Base-by-base conservation (phyloP, 2,797 vertebrate species). In the Glossophaga mutica region DNA sequence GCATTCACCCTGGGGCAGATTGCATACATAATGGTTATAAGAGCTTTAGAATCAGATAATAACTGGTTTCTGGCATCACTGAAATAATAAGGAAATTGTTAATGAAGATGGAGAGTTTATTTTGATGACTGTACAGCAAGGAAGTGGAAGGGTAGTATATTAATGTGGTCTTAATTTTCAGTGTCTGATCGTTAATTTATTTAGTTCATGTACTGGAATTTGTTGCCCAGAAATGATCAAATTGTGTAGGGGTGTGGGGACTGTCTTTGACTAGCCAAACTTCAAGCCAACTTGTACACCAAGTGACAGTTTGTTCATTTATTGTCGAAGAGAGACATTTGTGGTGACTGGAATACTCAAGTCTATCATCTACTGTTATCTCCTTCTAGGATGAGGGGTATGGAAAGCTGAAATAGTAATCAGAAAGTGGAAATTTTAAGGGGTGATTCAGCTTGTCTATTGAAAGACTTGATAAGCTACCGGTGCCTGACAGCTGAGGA, bases 401-500 rank as follows among this genome's bases (percentile, higher is more conserved):
- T 95, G 12, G 42, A 71, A 90, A 79, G 1, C 50, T 93, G 68
- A 94, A 77, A 82, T 73, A 50, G 9, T 94, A 82, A 93, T 93
- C 21, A 94, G 39, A 93, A 89, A 89, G 81, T 91, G 52, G 73
- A 91, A 91, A 50, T 92, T 88, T 93, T 86, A 91, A 91, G 55
- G 37, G 39, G 62, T 67, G 44, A 46, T 92, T 94, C 55, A 94
- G 6, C n/a, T 90, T n/a, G 32, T 77, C 5, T 57, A 0, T 84
- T n/a, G 42, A 46, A 96, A 94, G 70, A 65, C 42, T 16, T 94
- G 70, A 84, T 86, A 65, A 91, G 8, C n/a, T 48, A 44, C 34
- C 18, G 29, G 74, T 87, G n/a, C 32, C 67, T 73, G 29, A 34
- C 24, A 82, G 16, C 32, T 55, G 52, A 95, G 46, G n/a, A 78